These are phyloP conservation scores for Myotis daubentonii DNA, from an alignment of 2,797 vertebrate species.

Conservation along the genomic window DNA sequence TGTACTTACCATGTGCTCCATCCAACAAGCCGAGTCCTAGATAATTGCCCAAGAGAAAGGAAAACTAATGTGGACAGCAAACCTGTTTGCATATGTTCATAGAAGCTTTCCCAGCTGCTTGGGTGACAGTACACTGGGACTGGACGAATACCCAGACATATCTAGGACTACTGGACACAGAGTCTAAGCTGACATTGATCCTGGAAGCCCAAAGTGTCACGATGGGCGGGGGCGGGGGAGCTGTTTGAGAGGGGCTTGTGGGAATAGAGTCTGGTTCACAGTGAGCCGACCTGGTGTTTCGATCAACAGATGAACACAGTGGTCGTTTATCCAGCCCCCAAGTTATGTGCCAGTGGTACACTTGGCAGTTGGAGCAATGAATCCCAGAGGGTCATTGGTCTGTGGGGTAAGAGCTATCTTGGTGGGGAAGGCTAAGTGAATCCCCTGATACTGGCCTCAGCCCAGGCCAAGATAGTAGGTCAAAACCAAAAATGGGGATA, in stretches of 20 bases:
- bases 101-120: not conserved
- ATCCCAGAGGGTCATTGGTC: not conserved
- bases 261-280: not conserved
- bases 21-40: not conserved
- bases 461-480: not conserved
- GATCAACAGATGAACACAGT: not conserved
- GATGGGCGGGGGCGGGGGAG: too few relatives aligned
- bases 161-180: not conserved
- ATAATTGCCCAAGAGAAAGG: not conserved
- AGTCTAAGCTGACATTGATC: not conserved
- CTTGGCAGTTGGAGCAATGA: not conserved
- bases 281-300: not conserved
- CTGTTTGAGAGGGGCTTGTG: not conserved
- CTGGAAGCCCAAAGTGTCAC: not conserved
- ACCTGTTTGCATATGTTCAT: not conserved
- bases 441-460: not conserved
- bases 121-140: not conserved
- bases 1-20: not conserved
- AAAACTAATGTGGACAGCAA: not conserved
- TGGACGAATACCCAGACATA: not conserved
- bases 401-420: not conserved
- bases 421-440: not conserved
- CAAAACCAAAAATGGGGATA: not conserved
- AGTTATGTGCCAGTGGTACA: not conserved
- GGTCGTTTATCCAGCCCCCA: not conserved